phyloP scores from a whole-genome alignment of 2,113 vertebrate genomes.

The Tragelaphus buxtoni region DNA sequence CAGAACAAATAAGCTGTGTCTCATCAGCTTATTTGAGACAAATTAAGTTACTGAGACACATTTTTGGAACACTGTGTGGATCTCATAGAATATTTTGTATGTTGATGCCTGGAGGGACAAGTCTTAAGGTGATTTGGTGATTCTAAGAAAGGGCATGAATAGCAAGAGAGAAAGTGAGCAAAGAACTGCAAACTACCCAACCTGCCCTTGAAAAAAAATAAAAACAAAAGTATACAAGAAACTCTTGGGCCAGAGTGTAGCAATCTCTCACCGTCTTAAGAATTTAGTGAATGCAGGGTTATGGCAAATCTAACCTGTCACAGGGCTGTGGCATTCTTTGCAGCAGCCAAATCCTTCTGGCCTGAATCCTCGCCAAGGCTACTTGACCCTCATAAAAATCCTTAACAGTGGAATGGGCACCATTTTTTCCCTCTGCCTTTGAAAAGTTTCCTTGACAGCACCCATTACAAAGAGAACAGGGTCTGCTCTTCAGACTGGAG shows the following conservation, averaged over 20 bases:
- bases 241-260: not conserved
- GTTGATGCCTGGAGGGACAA: not conserved
- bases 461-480: conserved; percentile 46
- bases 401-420: conserved; percentile 49
- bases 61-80: not conserved
- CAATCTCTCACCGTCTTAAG: conserved; percentile 21
- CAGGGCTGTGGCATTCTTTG: conserved; percentile 1
- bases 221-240: not conserved
- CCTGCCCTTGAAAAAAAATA: not conserved
- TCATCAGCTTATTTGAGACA: not conserved
- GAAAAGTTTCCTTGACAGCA: conserved; percentile 42
- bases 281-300: conserved; percentile 15
- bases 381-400: conserved; percentile 66
- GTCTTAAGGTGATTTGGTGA: not conserved
- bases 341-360: conserved; percentile 48
- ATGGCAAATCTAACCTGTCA: conserved; percentile 47
- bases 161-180: not conserved
- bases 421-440: conserved; percentile 35
- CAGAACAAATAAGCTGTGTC: not conserved
- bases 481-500: conserved; percentile 33
- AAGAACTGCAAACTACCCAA: not conserved
- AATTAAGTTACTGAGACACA: not conserved
- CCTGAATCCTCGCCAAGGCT: conserved; percentile 31
- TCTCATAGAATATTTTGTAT: not conserved
- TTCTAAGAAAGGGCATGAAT: not conserved